Evolutionary conservation across 1,140 invertebrate species (phyloP), one percentile per base, ranked within the genome.

Genomic region (Gryon sp.): DNA sequence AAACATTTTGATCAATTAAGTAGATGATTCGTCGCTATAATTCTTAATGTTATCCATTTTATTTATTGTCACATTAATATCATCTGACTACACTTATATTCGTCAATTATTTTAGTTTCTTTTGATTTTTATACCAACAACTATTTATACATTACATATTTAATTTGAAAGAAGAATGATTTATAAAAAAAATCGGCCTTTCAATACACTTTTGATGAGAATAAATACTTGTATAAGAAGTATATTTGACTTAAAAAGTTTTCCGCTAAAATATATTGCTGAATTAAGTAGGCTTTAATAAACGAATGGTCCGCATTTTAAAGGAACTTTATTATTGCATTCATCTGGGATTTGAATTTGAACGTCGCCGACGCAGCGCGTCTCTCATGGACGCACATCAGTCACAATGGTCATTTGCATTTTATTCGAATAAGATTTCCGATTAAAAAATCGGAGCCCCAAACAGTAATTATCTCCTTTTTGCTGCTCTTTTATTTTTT

Each of bases 1-100:
- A 57, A 78, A 38, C 59, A 73, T 73, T 78, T 78, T 62, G 28
- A 48, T 63, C 75, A 78, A 78, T 77, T 77, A 60, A 50, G 55
- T 14, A 50, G 55, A 52, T 32, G 28, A 28, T 57, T 72, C 34
- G 28, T 28, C 41, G 43, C 52, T 68, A 78, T 78, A 68, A 72
- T 68, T 24, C 40, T 57, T 28, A 68, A 16, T 30, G 55, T 53
- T 62, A 18, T 18, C 16, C 22, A 30, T 75, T 75, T n/a, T n/a
- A n/a, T n/a, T n/a, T n/a, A n/a, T n/a, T n/a, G n/a, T n/a, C n/a
- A n/a, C n/a, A n/a, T n/a, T n/a, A n/a, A n/a, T n/a, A n/a, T n/a
- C 14, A 20, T 55, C 4, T 66, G 32, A 57, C 41, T 46, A 19
- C n/a, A 15, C 28, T 55, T 20, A 1, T 7, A 22, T 43, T 43